A percentile compares a stretch with the other conserved stretches of the same genome.
These are phyloP conservation scores for Metaphire vulgaris DNA, from an alignment of 1,140 invertebrate genomes.

Conservation along the genomic window DNA sequence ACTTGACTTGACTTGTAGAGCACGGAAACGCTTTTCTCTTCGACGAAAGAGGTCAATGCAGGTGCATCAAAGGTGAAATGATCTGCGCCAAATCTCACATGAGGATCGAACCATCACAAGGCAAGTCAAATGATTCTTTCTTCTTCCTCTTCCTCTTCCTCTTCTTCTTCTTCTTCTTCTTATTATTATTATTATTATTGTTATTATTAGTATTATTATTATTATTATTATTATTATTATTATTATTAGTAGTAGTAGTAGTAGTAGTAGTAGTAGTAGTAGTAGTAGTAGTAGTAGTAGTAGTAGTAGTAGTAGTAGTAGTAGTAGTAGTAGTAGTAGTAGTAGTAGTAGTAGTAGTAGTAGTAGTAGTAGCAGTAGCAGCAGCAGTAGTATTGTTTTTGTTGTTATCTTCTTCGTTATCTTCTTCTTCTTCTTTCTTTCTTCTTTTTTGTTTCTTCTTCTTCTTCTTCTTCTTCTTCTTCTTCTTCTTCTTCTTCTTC, in stretches of 20 bases:
- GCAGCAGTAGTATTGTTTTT: not conserved
- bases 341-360: not conserved
- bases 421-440: too few relatives aligned
- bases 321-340: not conserved
- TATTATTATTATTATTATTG: too few relatives aligned
- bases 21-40: not conserved
- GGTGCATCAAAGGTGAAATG: constrained; percentile 24
- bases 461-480: too few relatives aligned
- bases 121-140: too few relatives aligned
- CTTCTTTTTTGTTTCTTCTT: too few relatives aligned
- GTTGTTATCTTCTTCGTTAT: too few relatives aligned
- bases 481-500: too few relatives aligned
- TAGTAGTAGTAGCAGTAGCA: too few relatives aligned
- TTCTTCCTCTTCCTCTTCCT: not conserved
- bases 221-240: too few relatives aligned
- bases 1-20: too few relatives aligned
- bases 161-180: constrained; percentile 12
- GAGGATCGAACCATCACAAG: not conserved
- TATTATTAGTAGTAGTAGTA: too few relatives aligned
- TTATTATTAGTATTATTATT: too few relatives aligned
- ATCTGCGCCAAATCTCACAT: constrained; percentile 23
- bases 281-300: not conserved
- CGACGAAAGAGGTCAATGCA: constrained; percentile 20
- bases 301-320: not conserved
- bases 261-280: not conserved